Evolutionary conservation across 2,113 vertebrate species (phyloP).

Genomic region (Poeciliopsis turrubarensis): DNA sequence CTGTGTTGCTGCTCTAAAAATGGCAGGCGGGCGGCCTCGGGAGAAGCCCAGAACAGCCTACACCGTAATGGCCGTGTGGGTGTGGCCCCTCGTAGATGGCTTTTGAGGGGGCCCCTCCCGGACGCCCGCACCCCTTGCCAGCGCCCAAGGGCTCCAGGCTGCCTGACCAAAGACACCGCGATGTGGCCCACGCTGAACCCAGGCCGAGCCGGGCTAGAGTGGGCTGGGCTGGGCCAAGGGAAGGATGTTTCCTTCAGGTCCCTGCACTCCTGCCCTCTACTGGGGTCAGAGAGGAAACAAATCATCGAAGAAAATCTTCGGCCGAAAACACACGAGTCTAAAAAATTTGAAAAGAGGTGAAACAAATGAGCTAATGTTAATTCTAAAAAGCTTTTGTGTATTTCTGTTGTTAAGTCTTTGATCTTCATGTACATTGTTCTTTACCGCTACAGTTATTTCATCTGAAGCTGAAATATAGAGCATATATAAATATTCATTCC

Average conservation of each 20-base stretch:
- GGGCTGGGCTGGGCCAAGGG: conserved; percentile 58
- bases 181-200: conserved; percentile 82
- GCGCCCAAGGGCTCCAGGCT: conserved; percentile 88
- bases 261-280: conserved; percentile 74
- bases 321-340: not conserved
- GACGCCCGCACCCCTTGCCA: conserved; percentile 82
- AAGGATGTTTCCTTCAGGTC: conserved; percentile 47
- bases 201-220: conserved; percentile 67
- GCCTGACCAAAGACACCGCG: conserved; percentile 87
- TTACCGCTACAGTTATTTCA: not conserved
- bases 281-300: conserved; percentile 58
- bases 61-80: conserved; percentile 83
- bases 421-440: not conserved
- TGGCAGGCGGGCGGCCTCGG: conserved; percentile 78
- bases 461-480: not conserved
- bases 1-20: conserved; percentile 82
- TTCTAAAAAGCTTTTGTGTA: not conserved
- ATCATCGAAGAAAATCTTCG: not conserved
- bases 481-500: not conserved
- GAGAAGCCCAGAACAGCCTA: conserved; percentile 79
- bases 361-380: not conserved
- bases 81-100: conserved; percentile 84
- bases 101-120: conserved; percentile 87
- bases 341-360: not conserved
- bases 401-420: not conserved